Base-by-base conservation (phyloP, 1,140 invertebrate genomes). In the Bradynema listronoti region DNA sequence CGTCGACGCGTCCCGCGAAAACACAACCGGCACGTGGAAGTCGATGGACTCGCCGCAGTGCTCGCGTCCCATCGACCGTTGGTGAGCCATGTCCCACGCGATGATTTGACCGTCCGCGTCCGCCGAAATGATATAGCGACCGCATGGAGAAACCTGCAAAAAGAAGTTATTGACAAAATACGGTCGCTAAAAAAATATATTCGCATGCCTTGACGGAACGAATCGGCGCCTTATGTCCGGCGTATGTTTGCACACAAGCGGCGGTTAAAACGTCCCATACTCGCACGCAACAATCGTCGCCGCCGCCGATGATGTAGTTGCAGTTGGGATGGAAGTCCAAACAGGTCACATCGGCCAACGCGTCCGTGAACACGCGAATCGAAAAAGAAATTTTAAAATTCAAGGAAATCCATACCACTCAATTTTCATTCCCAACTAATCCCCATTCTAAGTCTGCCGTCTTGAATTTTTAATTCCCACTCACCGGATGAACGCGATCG, bases 241-340 rank as follows among this genome's bases (percentile, higher is more conserved):
- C 16, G 46, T 76, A 71, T 29, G 64, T 72, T 63, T 92, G 83
- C 1, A 97, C 91, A 83, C 93, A 91, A 65, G 84, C 85, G 3
- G 94, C 94, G 39, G 85, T 88, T 1, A 89, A 83, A 57, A 90
- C 87, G 80, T 99, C 95, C 91, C 92, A 99, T 7, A 99, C 78
- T 63, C 94, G 84, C 0, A 98, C 86, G 1, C 88, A 88, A 70
- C 91, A 84, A 80, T 99, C 95, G 29, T 89, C 90, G 2, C 91
- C 95, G 3, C 93, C 94, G n/a, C 91, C 93, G 22, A 63, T 66
- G 3, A 73, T 56, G 53, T 78, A 76, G 41, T 76, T 76, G 52
- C 70, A 76, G 43, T 76, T 76, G 9, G 73, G 71, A 46, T 76
- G 73, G 56, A 74, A 76, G 41, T 75, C 75, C 30, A 76, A 47